These are phyloP conservation scores for Pristionchus arcanus DNA, from an alignment of 2,888 invertebrate genomes.

Conservation along the genomic window DNA sequence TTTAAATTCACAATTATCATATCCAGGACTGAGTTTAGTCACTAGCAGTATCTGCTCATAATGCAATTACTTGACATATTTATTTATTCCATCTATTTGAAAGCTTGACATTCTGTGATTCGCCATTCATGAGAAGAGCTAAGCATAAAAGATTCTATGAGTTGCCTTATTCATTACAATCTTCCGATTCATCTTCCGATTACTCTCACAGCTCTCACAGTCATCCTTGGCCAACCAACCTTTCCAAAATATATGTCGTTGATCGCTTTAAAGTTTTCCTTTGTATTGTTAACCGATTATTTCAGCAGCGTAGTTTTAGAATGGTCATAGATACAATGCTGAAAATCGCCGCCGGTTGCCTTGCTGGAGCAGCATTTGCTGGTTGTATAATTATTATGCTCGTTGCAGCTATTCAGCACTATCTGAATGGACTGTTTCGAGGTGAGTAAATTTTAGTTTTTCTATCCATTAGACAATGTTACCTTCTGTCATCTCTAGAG, in stretches of 20 bases:
- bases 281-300: neutral
- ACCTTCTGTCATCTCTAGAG: no score
- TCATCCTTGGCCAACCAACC: no score
- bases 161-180: neutral
- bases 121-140: slow-evolving; percentile 11
- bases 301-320: neutral
- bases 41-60: neutral
- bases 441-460: neutral
- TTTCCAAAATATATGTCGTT: no score
- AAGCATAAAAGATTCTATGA: neutral
- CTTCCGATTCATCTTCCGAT: no score
- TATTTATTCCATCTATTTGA: neutral
- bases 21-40: no score
- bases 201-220: no score
- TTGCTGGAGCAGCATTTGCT: neutral
- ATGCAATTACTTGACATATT: neutral
- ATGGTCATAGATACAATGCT: slow-evolving; percentile 22
- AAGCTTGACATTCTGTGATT: neutral
- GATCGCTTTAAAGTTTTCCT: neutral
- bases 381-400: slow-evolving; percentile 10
- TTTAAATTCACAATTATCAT: no score
- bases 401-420: neutral
- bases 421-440: neutral
- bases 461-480: neutral
- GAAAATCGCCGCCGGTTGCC: slow-evolving; percentile 19